Conservation (phyloP, 2,888 invertebrate species). For the Eupithecia dodoneata region DNA sequence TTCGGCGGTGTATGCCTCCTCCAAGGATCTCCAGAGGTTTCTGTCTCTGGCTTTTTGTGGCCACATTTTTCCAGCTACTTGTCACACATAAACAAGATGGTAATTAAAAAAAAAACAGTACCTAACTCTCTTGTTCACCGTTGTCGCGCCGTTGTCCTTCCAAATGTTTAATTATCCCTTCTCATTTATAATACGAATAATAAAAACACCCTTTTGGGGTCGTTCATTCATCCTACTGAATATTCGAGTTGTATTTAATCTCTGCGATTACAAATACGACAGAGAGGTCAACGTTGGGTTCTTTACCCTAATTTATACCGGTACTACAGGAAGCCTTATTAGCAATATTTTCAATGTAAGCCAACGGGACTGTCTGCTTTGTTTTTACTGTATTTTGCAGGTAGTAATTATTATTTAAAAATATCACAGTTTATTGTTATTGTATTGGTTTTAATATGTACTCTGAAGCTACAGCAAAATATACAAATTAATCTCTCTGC, state of each 20-base stretch:
- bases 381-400: slow-evolving; percentile 5
- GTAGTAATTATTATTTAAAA: not conserved
- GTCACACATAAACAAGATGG: no score
- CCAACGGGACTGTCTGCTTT: slow-evolving; percentile 28
- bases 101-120: no score
- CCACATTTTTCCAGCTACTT: no score
- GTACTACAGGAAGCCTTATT: slow-evolving; percentile 29
- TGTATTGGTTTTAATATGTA: not conserved
- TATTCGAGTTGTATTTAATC: slow-evolving; percentile 60
- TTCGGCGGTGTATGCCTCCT: no score
- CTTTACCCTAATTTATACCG: slow-evolving; percentile 44
- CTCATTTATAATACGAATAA: slow-evolving; percentile 40
- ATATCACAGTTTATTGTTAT: not conserved
- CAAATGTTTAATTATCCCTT: slow-evolving; percentile 39
- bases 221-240: slow-evolving; percentile 53
- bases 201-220: slow-evolving; percentile 50
- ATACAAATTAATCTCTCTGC: no score
- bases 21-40: no score
- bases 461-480: not conserved
- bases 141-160: slow-evolving; percentile 10
- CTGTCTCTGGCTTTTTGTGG: no score
- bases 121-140: not conserved
- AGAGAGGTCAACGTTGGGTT: slow-evolving; percentile 41
- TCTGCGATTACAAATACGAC: slow-evolving; percentile 54
- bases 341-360: slow-evolving; percentile 44